These are phyloP conservation scores for Callimorpha dominula DNA, from an alignment of 2,888 invertebrate species.

Conservation along the genomic window DNA sequence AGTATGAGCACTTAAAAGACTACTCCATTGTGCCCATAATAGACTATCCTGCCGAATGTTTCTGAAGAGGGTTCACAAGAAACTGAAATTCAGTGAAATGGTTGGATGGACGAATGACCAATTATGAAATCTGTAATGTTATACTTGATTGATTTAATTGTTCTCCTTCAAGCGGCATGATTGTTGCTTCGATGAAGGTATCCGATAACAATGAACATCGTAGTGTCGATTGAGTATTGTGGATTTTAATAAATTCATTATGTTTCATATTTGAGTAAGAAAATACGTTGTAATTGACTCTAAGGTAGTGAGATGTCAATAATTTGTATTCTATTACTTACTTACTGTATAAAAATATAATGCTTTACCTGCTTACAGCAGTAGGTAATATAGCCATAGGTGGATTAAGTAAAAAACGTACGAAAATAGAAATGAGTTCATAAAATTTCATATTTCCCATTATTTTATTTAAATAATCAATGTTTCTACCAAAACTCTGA, in stretches of 20 bases:
- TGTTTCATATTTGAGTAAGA: too few relatives aligned
- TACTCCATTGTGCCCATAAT: neutral
- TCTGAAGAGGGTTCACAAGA: neutral
- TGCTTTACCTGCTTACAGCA: too few relatives aligned
- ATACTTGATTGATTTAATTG: slow-evolving; percentile 16
- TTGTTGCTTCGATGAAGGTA: neutral
- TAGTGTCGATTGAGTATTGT: neutral
- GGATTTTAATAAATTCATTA: neutral
- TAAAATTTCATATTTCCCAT: too few relatives aligned
- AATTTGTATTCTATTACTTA: too few relatives aligned
- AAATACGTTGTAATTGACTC: too few relatives aligned
- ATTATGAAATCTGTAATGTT: slow-evolving; percentile 7
- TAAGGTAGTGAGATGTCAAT: too few relatives aligned
- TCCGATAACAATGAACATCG: neutral
- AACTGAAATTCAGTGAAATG: slow-evolving; percentile 1
- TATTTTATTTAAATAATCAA: too few relatives aligned
- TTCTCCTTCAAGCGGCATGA: slow-evolving; percentile 8
- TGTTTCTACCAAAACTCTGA: too few relatives aligned
- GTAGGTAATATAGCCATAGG: too few relatives aligned
- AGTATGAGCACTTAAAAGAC: neutral
- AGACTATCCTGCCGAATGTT: neutral
- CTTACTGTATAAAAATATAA: too few relatives aligned
- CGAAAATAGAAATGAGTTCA: too few relatives aligned
- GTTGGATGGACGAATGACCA: slow-evolving; percentile 3
- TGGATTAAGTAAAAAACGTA: too few relatives aligned